Evolutionary conservation across 2,113 vertebrate genomes (phyloP).

Genomic region (Pantherophis guttatus): DNA sequence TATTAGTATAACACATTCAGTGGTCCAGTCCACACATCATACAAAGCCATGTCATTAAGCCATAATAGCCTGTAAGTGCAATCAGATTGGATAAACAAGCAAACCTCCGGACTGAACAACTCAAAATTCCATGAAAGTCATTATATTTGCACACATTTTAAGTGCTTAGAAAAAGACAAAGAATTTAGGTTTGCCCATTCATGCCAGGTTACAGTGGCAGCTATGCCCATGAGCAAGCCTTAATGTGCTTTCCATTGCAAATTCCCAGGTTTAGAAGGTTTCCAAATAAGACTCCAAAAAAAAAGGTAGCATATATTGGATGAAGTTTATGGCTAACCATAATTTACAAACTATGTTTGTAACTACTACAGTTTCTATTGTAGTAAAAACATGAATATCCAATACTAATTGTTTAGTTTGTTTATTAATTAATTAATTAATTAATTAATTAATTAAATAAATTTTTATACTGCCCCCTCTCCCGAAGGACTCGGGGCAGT

Average conservation of each 20-base stretch:
- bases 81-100: not conserved
- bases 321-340: no score
- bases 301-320: no score
- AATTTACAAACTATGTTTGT: no score
- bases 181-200: not conserved
- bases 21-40: no score
- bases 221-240: not conserved
- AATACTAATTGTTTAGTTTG: not conserved
- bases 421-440: no score
- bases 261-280: not conserved
- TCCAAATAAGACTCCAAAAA: no score
- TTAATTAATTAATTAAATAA: no score
- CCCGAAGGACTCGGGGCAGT: no score
- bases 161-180: not conserved
- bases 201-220: no score
- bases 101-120: not conserved
- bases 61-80: not conserved
- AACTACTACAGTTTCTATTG: no score
- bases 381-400: not conserved
- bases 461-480: no score
- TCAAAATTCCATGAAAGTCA: not conserved
- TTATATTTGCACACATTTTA: not conserved
- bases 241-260: not conserved
- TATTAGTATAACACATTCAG: not conserved
- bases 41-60: not conserved